Conservation (phyloP, 2,888 invertebrate species). For the Amphiduros pacificus region DNA sequence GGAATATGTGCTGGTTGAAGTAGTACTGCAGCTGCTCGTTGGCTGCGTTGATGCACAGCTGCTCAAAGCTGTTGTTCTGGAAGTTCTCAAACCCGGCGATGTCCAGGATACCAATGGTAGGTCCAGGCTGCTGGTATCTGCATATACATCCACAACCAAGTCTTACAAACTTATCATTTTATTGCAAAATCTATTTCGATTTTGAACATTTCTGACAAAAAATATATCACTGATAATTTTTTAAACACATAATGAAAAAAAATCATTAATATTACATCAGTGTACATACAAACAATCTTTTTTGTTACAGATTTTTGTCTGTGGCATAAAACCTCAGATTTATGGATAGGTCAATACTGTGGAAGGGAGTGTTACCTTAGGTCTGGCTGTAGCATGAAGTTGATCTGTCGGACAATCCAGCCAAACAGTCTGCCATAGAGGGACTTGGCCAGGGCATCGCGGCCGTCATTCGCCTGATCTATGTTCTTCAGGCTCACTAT, state of each 20-base stretch:
- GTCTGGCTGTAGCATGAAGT: constrained; percentile 45
- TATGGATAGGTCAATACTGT: too few relatives aligned
- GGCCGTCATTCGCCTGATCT: constrained; percentile 45
- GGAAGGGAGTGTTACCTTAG: neutral
- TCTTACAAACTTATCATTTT: too few relatives aligned
- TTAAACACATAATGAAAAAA: too few relatives aligned
- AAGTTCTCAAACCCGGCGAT: constrained; percentile 57
- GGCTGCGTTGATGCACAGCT: constrained; percentile 57
- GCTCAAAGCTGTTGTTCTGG: constrained; percentile 51
- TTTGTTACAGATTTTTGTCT: too few relatives aligned
- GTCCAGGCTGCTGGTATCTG: too few relatives aligned
- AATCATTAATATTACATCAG: too few relatives aligned
- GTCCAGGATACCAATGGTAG: constrained; percentile 48
- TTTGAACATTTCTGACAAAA: too few relatives aligned
- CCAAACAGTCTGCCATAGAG: constrained; percentile 53
- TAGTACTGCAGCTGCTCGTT: constrained; percentile 57
- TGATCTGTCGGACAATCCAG: constrained; percentile 56
- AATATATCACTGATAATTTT: too few relatives aligned
- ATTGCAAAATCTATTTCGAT: too few relatives aligned
- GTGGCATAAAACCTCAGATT: too few relatives aligned
- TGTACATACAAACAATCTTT: too few relatives aligned
- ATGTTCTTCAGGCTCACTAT: constrained; percentile 32
- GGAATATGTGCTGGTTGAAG: constrained; percentile 55
- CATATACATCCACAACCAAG: too few relatives aligned
- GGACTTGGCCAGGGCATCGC: constrained; percentile 53